These are phyloP conservation scores for Itoplectis maculator DNA, from an alignment of 2,888 invertebrate species.

Conservation along the genomic window DNA sequence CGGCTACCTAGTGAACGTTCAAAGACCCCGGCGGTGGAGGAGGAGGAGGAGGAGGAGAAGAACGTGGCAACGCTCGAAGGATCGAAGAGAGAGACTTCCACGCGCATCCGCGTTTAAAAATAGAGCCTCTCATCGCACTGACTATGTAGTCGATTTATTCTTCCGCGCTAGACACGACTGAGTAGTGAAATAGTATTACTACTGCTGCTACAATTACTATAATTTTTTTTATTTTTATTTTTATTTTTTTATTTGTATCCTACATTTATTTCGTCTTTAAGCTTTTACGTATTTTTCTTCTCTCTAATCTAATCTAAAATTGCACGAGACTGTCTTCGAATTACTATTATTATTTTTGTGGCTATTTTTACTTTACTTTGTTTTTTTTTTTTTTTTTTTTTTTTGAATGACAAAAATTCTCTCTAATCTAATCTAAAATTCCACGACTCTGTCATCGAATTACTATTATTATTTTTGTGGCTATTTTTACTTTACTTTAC, in stretches of 20 bases:
- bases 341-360: not conserved
- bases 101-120: slow-evolving; percentile 61
- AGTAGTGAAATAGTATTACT: not conserved
- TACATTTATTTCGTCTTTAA: too few species aligned
- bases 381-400: not conserved
- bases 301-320: too few species aligned
- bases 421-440: too few species aligned
- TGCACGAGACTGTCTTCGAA: too few species aligned
- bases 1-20: slow-evolving; percentile 52
- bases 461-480: too few species aligned
- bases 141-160: slow-evolving; percentile 20
- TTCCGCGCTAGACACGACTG: slow-evolving; percentile 8
- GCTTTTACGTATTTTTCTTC: too few species aligned
- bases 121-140: slow-evolving; percentile 21
- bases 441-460: too few species aligned
- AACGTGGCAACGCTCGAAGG: slow-evolving; percentile 46
- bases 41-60: slow-evolving; percentile 9
- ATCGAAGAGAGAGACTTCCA: slow-evolving; percentile 52
- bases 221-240: not conserved
- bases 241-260: not conserved
- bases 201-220: too few species aligned
- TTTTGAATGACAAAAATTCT: slow-evolving; percentile 26
- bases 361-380: too few species aligned
- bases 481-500: too few species aligned
- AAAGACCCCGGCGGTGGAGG: slow-evolving; percentile 59